Conservation (phyloP, 2,113 vertebrate genomes). For the Festucalex cinctus region DNA sequence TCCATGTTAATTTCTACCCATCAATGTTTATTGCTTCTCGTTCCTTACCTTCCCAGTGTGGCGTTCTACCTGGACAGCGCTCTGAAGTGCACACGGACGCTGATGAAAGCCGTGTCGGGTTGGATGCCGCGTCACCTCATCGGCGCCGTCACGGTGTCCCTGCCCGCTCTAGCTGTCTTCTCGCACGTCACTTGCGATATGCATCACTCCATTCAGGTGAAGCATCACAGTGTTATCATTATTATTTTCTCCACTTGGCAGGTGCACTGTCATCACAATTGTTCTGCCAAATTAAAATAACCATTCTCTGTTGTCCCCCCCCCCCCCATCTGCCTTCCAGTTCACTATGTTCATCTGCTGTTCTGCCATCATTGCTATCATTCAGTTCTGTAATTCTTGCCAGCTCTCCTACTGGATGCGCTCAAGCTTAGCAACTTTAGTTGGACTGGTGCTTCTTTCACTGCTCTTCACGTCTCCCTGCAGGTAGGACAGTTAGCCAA, state of each 20-base stretch:
- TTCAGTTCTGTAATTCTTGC: constrained; percentile 99
- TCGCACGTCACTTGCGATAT: constrained; percentile 85
- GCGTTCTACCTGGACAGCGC: constrained; percentile 88
- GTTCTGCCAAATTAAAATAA: neutral
- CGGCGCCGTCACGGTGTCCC: constrained; percentile 88
- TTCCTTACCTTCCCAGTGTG: constrained; percentile 75
- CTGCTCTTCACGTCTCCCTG: constrained; percentile 81
- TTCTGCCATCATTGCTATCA: constrained; percentile 84
- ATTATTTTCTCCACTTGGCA: neutral
- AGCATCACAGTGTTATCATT: neutral
- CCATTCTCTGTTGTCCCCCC: neutral
- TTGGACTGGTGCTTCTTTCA: constrained; percentile 79
- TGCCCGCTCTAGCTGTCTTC: constrained; percentile 87
- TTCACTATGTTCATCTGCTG: constrained; percentile 87
- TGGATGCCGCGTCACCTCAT: constrained; percentile 90
- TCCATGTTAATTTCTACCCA: no score
- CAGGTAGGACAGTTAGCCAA: constrained; percentile 37
- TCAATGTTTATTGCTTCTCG: neutral
- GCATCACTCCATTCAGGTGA: constrained; percentile 68
- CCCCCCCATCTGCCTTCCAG: constrained; percentile 59
- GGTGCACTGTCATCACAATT: neutral
- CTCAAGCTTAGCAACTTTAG: constrained; percentile 84
- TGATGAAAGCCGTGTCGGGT: constrained; percentile 83
- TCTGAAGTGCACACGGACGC: constrained; percentile 78
- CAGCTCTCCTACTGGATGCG: constrained; percentile 99